Evolutionary conservation across 2,888 invertebrate genomes (phyloP).

Genomic region (Andrena dorsata): DNA sequence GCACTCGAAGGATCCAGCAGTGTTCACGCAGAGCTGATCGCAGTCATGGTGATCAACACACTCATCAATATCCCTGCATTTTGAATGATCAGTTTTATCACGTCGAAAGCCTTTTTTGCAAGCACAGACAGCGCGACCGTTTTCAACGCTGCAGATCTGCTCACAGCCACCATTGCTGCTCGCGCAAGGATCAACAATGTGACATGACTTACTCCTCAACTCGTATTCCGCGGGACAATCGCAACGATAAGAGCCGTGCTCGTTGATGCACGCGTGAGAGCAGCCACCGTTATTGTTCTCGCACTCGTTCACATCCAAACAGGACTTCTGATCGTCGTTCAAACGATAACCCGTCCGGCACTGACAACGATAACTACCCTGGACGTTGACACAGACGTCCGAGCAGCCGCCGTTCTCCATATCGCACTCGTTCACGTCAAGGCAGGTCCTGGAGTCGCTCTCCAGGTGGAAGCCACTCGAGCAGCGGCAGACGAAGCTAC

Average conservation of each 20-base stretch:
- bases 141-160: conserved; percentile 77
- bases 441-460: conserved; percentile 81
- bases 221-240: conserved; percentile 83
- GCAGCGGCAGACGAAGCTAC: conserved; percentile 87
- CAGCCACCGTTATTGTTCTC: conserved; percentile 82
- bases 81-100: conserved; percentile 68
- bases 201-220: conserved; percentile 71
- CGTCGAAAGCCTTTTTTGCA: conserved; percentile 84
- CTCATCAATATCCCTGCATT: conserved; percentile 85
- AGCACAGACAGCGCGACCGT: conserved; percentile 73
- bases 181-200: conserved; percentile 69
- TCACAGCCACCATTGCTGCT: conserved; percentile 85
- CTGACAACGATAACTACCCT: conserved; percentile 71
- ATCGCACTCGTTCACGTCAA: conserved; percentile 83
- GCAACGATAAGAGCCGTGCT: conserved; percentile 85
- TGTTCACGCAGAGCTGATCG: conserved; percentile 85
- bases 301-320: conserved; percentile 84
- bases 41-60: conserved; percentile 83
- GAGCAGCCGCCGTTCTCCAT: conserved; percentile 84
- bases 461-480: conserved; percentile 83
- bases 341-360: conserved; percentile 84
- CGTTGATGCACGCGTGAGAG: conserved; percentile 86
- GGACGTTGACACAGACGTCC: conserved; percentile 76
- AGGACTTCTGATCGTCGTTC: conserved; percentile 81
- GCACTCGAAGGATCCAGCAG: conserved; percentile 85